Base-by-base conservation (phyloP, 2,113 vertebrate species). In the Cyanocitta stelleri region DNA sequence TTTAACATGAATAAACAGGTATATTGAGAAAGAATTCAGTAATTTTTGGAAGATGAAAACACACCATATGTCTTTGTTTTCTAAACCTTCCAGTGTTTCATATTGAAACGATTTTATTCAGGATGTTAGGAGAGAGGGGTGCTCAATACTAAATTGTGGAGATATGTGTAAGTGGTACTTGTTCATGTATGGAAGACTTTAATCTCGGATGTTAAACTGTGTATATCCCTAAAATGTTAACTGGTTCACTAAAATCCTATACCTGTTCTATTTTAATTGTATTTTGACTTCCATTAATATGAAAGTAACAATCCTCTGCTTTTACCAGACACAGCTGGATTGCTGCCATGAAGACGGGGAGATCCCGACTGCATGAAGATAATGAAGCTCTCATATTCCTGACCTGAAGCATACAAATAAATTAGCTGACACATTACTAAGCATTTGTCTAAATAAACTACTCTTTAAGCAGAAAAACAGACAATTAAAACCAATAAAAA, bases 341-440 rank as follows among this genome's bases (percentile, higher is more conserved):
- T 0, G 8, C 33, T 46, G 4, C 39, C 1, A 1, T 35, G 44
- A 48, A 46, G n/a, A 24, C 4, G 8, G 37, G 16, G 68, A 83
- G 49, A 11, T 66, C 29, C 33, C 49, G 55, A 41, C 24, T 71
- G 7, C 29, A 21, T 79, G 56, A 55, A 41, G 52, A 55, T 59
- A 24, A 39, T 41, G 54, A 24, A 73, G 69, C 75, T 52, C 24
- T 71, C 16, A 26, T 27, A 27, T 39, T 29, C 32, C 41, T 51
- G 55, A 59, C 54, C 75, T 4, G 8, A 44, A 55, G 32, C n/a
- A 43, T 8, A 41, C 27, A 63, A 30, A 15, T 18, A 15, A 63
- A 33, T 55, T 39, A 35, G 48, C 21, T 44, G 23, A 79, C 67
- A 55, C n/a, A 14, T 14, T 80, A 13, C 29, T 32, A 41, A 46